Percentiles rank a stretch among this genome's conserved stretches.
Conservation (phyloP, 2,797 vertebrate species). For the Microctenopoma lineatum region DNA sequence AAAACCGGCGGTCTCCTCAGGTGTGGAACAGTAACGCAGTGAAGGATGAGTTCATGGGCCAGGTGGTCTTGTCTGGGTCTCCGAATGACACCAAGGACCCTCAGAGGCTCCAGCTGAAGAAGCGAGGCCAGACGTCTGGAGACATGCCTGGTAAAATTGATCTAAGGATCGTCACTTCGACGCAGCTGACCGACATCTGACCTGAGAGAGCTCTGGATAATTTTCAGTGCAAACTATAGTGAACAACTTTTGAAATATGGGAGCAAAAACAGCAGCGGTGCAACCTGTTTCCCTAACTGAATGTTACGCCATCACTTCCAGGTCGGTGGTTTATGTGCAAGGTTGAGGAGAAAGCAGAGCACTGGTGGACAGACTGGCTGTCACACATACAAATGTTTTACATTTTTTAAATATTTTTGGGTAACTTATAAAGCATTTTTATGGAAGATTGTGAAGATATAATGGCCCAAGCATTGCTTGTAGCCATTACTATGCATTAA, state of each 20-base stretch:
- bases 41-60: slow-evolving; percentile 89
- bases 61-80: slow-evolving; percentile 85
- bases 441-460: slow-evolving; percentile 10
- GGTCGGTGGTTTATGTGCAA: too few species aligned
- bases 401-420: slow-evolving; percentile 5
- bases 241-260: not conserved
- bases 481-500: too few species aligned
- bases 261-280: not conserved
- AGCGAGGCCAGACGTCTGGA: slow-evolving; percentile 76
- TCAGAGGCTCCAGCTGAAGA: slow-evolving; percentile 86
- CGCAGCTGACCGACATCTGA: slow-evolving; percentile 89
- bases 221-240: not conserved
- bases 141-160: slow-evolving; percentile 87
- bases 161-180: slow-evolving; percentile 84
- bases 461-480: not conserved
- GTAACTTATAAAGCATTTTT: slow-evolving; percentile 42
- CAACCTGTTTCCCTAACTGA: not conserved
- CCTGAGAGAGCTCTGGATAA: not conserved
- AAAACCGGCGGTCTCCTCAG: slow-evolving; percentile 67
- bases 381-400: too few species aligned
- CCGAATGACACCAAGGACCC: slow-evolving; percentile 74
- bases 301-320: not conserved
- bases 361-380: slow-evolving; percentile 21
- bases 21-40: slow-evolving; percentile 90
- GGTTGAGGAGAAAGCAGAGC: not conserved